phyloP scores from a whole-genome alignment of 2,888 invertebrate species.

The Alloscopus bannaensis region DNA sequence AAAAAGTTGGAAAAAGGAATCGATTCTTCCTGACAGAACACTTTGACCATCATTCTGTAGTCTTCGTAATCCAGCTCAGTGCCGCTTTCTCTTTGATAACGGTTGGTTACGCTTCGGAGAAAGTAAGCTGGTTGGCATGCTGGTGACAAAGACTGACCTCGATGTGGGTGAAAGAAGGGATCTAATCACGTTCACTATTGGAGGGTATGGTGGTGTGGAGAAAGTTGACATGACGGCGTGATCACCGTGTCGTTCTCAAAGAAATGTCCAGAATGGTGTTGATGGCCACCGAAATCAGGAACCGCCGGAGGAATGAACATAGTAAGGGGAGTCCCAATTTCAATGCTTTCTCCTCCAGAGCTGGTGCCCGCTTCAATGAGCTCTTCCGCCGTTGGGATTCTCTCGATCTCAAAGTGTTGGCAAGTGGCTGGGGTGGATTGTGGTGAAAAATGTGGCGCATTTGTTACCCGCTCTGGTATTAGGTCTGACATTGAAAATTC shows the following conservation, averaged over 20 bases:
- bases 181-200: no score
- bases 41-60: conserved; percentile 44
- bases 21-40: conserved; percentile 33
- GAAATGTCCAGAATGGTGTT: conserved; percentile 52
- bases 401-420: conserved; percentile 48
- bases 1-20: conserved; percentile 37
- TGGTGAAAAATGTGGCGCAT: conserved; percentile 65
- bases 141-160: no score
- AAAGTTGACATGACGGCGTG: conserved; percentile 48
- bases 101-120: not conserved
- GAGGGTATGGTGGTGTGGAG: conserved; percentile 26
- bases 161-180: no score
- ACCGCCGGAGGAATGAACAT: conserved; percentile 21
- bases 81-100: not conserved
- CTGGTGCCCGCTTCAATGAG: conserved; percentile 48
- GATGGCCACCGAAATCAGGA: conserved; percentile 36
- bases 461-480: conserved; percentile 63
- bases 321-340: conserved; percentile 12
- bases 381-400: conserved; percentile 56
- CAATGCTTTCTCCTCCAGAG: not conserved
- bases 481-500: conserved; percentile 65
- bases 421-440: conserved; percentile 40
- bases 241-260: conserved; percentile 39
- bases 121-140: conserved; percentile 14
- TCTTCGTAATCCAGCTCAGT: conserved; percentile 22